Percentiles rank a stretch among this genome's conserved stretches.
These are phyloP conservation scores for Hestina assimilis DNA, from an alignment of 1,140 invertebrate genomes.

Conservation along the genomic window DNA sequence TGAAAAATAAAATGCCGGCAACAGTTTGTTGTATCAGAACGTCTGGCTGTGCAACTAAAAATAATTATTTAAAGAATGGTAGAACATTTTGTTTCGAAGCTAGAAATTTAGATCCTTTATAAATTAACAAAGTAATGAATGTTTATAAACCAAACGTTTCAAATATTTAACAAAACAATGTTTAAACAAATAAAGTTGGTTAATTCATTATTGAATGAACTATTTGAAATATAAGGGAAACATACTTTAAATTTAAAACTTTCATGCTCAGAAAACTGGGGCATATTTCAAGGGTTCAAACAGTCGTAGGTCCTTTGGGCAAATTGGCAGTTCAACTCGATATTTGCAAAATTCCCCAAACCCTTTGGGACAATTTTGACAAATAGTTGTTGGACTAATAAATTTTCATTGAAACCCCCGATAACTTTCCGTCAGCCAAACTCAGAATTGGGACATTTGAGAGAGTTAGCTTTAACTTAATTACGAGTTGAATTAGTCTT, in stretches of 20 bases:
- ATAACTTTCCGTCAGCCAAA: conserved; percentile 60
- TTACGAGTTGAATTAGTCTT: conserved; percentile 70
- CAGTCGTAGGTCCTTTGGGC: conserved; percentile 44
- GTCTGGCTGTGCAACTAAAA: conserved; percentile 37
- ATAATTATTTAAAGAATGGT: conserved; percentile 30
- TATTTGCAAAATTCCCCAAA: conserved; percentile 63
- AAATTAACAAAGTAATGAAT: neutral
- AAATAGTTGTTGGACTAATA: conserved; percentile 74
- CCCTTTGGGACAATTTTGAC: conserved; percentile 71
- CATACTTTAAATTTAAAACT: conserved; percentile 36
- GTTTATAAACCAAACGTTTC: neutral
- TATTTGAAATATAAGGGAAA: conserved; percentile 27
- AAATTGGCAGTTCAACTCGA: conserved; percentile 63
- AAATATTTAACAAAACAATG: neutral
- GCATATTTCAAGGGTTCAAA: conserved; percentile 45
- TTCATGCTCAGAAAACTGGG: conserved; percentile 32
- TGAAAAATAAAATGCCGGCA: conserved; percentile 66
- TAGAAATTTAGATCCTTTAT: neutral
- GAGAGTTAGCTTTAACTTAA: conserved; percentile 66
- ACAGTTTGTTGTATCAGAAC: conserved; percentile 62
- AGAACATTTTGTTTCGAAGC: neutral
- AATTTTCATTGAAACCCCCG: conserved; percentile 71
- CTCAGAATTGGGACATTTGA: conserved; percentile 60
- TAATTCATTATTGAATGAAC: conserved; percentile 22
- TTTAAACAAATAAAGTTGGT: neutral